Percentiles rank a stretch among this genome's conserved stretches.
Evolutionary conservation across 2,888 invertebrate species (phyloP).

Genomic region (Melangyna quadrimaculata): DNA sequence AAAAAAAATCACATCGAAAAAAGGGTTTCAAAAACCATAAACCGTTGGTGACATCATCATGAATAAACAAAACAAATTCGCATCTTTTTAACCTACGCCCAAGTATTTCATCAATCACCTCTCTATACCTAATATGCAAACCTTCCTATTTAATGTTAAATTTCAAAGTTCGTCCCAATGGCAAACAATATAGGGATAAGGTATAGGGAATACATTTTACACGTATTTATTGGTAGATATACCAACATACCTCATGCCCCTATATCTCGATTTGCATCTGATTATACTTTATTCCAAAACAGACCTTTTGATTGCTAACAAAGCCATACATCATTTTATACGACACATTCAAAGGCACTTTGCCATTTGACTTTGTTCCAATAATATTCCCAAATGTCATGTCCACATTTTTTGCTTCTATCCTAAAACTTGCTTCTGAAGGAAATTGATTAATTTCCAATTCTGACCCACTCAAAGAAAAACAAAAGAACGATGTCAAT

Average conservation of each 20-base stretch:
- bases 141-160: slow-evolving; percentile 16
- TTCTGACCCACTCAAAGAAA: slow-evolving; percentile 5
- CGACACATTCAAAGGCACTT: neutral
- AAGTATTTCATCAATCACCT: slow-evolving; percentile 24
- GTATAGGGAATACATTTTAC: neutral
- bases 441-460: slow-evolving; percentile 57
- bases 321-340: slow-evolving; percentile 10
- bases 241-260: too few relatives aligned
- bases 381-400: slow-evolving; percentile 55
- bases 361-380: neutral
- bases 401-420: slow-evolving; percentile 19
- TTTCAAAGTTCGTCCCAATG: neutral
- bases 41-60: slow-evolving; percentile 2
- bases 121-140: neutral
- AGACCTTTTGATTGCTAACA: neutral
- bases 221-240: neutral
- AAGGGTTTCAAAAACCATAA: neutral
- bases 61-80: slow-evolving; percentile 1
- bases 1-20: neutral
- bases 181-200: neutral
- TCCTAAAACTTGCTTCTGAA: neutral
- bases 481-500: slow-evolving; percentile 4
- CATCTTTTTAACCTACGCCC: neutral
- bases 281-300: neutral
- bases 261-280: neutral